A percentile compares a stretch with the other conserved stretches of the same genome.
These are phyloP conservation scores for Agonopterix arenella DNA, from an alignment of 2,888 invertebrate species.

Conservation along the genomic window DNA sequence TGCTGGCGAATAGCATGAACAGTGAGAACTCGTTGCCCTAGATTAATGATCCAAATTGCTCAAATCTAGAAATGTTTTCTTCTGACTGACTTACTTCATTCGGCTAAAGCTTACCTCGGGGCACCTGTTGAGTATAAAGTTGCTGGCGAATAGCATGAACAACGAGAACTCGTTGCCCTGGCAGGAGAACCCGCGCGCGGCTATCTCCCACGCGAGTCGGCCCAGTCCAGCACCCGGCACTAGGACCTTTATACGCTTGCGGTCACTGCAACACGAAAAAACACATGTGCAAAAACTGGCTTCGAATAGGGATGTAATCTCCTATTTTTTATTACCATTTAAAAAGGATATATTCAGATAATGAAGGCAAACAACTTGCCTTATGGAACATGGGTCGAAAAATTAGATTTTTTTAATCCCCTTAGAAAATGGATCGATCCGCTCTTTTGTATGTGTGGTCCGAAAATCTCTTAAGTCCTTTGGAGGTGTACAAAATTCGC, in stretches of 20 bases:
- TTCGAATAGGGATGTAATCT: too few species aligned
- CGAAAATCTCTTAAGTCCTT: too few species aligned
- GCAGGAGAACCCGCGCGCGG: conserved; percentile 91
- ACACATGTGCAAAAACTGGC: conserved; percentile 5
- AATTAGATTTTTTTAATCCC: too few species aligned
- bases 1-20: conserved; percentile 97
- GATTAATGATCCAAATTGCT: conserved; percentile 1
- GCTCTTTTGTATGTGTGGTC: too few species aligned
- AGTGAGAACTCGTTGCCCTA: conserved; percentile 99
- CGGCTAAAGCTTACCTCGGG: conserved; percentile 62
- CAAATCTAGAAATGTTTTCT: too few species aligned
- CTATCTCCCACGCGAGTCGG: conserved; percentile 95
- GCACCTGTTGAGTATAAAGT: conserved; percentile 95
- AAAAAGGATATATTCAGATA: too few species aligned
- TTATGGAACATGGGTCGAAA: too few species aligned
- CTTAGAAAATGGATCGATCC: too few species aligned
- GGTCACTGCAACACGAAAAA: conserved; percentile 36
- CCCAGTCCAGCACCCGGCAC: conserved; percentile 99
- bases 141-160: conserved; percentile 97
- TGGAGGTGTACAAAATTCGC: too few species aligned
- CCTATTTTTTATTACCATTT: too few species aligned
- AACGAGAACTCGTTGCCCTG: conserved; percentile 99
- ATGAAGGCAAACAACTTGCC: too few species aligned
- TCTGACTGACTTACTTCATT: too few species aligned
- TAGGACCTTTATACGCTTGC: conserved; percentile 82